These are phyloP conservation scores for Orientallactaga bullata DNA, from an alignment of 2,113 vertebrate genomes.

Conservation along the genomic window DNA sequence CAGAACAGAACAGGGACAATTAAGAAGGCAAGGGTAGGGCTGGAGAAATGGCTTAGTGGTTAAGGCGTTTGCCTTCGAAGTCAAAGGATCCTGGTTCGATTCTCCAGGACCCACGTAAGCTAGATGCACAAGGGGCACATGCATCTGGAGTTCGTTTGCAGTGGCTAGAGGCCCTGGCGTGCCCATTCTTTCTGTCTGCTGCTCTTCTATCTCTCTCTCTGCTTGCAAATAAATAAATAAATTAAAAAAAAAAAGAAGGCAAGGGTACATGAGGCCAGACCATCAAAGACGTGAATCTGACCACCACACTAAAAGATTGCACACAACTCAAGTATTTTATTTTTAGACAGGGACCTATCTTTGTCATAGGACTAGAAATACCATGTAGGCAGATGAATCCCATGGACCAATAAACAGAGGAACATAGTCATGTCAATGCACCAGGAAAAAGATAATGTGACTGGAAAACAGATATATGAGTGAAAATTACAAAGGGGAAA, in stretches of 20 bases:
- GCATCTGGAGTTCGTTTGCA: no score
- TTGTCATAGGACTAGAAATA: neutral
- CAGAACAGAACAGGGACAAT: neutral
- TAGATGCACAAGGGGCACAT: no score
- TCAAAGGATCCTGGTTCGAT: no score
- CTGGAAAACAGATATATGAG: constrained; percentile 24
- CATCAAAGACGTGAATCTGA: neutral
- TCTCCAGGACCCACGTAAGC: no score
- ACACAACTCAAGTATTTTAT: neutral
- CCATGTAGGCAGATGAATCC: constrained; percentile 12
- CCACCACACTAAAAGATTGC: neutral
- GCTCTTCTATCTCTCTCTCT: no score
- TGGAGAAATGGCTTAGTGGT: no score
- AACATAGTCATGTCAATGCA: neutral
- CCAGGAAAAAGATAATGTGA: neutral
- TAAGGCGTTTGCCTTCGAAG: no score
- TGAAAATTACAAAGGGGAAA: neutral
- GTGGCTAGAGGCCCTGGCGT: no score
- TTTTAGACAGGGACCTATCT: neutral
- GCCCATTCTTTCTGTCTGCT: no score
- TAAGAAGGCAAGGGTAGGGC: neutral
- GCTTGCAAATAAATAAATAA: no score
- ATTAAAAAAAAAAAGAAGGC: no score
- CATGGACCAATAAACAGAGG: neutral
- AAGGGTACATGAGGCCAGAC: neutral